Evolutionary conservation across 2,797 vertebrate genomes (phyloP).

Genomic region (Acrocephalus scirpaceus): DNA sequence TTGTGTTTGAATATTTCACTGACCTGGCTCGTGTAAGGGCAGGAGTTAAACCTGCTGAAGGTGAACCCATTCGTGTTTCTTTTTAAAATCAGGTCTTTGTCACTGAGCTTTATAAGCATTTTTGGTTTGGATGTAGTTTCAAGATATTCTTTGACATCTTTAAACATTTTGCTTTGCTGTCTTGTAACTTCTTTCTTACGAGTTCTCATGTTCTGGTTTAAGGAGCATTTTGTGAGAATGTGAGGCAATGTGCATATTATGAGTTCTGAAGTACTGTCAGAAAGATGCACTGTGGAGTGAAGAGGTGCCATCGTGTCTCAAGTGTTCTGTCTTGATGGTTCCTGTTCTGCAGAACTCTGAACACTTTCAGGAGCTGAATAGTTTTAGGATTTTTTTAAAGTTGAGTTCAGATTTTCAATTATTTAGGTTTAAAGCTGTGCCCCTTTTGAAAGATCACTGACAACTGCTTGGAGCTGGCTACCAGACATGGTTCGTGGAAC

Average conservation of each 20-base stretch:
- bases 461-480: not conserved
- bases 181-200: not conserved
- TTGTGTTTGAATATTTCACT: not conserved
- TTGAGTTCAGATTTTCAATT: not conserved
- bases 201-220: not conserved
- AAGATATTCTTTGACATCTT: not conserved
- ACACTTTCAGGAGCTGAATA: not conserved
- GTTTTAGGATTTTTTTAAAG: not conserved
- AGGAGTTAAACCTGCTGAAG: not conserved
- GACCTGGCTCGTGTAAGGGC: not conserved
- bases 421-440: not conserved
- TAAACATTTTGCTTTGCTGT: not conserved
- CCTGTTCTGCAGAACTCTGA: not conserved
- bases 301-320: not conserved
- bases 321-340: not conserved
- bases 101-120: not conserved
- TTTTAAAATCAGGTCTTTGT: not conserved
- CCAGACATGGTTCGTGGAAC: not conserved
- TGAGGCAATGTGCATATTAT: not conserved
- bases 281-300: not conserved
- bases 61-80: not conserved
- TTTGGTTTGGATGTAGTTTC: not conserved
- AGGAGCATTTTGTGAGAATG: not conserved
- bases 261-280: conserved; percentile 8
- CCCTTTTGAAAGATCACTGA: not conserved